These are phyloP conservation scores for Habropoda laboriosa DNA, from an alignment of 1,140 invertebrate species.

Conservation along the genomic window DNA sequence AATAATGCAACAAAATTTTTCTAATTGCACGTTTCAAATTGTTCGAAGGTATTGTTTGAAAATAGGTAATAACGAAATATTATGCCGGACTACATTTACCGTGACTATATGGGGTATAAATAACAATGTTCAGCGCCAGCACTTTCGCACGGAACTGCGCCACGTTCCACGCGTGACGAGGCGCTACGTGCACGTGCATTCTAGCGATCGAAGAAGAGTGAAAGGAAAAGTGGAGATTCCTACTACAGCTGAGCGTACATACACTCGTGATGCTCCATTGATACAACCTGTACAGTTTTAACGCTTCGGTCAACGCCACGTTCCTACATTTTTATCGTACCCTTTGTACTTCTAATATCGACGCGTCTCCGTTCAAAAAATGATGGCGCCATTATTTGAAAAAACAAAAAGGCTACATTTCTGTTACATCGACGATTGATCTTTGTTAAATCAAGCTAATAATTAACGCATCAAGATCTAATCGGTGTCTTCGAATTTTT, in stretches of 20 bases:
- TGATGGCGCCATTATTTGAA: too few relatives aligned
- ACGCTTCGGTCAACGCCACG: neutral
- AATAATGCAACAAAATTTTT: too few relatives aligned
- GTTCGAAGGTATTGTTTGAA: too few relatives aligned
- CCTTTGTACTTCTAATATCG: neutral
- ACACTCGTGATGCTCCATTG: neutral
- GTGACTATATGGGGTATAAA: too few relatives aligned
- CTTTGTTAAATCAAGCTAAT: too few relatives aligned
- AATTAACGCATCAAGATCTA: too few relatives aligned
- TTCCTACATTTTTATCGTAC: neutral
- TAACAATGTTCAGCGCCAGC: neutral
- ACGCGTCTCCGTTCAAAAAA: neutral
- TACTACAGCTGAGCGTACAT: neutral
- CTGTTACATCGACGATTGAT: too few relatives aligned
- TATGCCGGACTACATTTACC: neutral
- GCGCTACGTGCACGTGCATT: neutral
- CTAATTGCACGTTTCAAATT: too few relatives aligned
- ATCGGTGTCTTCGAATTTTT: too few relatives aligned
- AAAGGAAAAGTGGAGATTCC: constrained; percentile 18
- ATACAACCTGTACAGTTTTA: neutral
- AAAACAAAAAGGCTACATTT: too few relatives aligned
- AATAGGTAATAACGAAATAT: too few relatives aligned
- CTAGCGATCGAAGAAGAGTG: neutral
- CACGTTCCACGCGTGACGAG: neutral
- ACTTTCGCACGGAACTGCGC: neutral